phyloP scores from a whole-genome alignment of 1,140 invertebrate genomes.

The Cydia fagiglandana region DNA sequence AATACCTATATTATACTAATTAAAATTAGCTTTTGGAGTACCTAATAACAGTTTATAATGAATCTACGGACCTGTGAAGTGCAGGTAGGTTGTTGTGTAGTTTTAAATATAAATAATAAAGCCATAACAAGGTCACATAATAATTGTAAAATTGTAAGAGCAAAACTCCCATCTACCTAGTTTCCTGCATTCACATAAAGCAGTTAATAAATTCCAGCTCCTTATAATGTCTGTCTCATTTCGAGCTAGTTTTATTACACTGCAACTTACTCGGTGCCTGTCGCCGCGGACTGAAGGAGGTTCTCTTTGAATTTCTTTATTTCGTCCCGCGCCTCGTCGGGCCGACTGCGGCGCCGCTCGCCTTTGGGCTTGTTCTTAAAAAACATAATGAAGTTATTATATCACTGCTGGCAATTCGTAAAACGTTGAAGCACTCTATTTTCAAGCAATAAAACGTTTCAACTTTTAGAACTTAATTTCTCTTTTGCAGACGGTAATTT shows the following conservation, averaged over 20 bases:
- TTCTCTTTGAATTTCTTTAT: constrained; percentile 69
- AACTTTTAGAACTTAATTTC: constrained; percentile 28
- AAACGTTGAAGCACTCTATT: constrained; percentile 31
- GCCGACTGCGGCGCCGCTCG: constrained; percentile 45
- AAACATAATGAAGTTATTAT: constrained; percentile 31
- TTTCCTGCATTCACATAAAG: neutral
- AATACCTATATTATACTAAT: neutral
- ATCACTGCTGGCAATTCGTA: constrained; percentile 24
- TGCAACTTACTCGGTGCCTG: constrained; percentile 55
- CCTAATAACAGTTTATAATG: no score
- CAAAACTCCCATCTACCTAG: neutral
- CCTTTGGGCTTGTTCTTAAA: constrained; percentile 40
- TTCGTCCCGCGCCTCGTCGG: constrained; percentile 54
- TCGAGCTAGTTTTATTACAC: constrained; percentile 22
- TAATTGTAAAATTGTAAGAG: neutral
- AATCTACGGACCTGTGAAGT: no score
- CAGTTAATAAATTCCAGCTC: constrained; percentile 27
- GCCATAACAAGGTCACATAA: neutral
- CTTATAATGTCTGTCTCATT: constrained; percentile 29
- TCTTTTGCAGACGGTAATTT: constrained; percentile 27
- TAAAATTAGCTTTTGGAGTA: neutral
- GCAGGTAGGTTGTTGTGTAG: neutral
- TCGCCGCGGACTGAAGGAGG: constrained; percentile 57
- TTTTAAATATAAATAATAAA: neutral
- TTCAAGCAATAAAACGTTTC: constrained; percentile 37